Conservation (phyloP, 1,140 invertebrate genomes). For the Drosophila tani region DNA sequence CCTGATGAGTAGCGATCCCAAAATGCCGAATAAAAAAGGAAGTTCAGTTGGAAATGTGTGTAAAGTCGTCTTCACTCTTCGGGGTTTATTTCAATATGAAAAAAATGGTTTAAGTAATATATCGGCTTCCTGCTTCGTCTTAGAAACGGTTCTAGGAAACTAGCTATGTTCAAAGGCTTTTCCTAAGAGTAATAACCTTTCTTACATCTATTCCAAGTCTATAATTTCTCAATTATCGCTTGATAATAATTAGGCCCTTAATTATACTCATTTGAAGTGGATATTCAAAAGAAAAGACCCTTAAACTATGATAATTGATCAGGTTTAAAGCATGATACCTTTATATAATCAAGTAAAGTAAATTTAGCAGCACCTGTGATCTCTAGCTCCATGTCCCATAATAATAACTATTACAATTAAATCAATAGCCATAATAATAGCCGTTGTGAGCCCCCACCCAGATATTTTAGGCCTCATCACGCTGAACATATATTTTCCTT, state of each 20-base stretch:
- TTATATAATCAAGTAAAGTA: background rate
- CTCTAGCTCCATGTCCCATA: background rate
- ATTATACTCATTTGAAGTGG: background rate
- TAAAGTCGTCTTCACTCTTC: no score
- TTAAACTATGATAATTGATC: conserved; percentile 3
- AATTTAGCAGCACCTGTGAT: conserved; percentile 7
- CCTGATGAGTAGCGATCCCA: no score
- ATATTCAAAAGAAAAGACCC: background rate
- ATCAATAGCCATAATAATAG: conserved; percentile 3
- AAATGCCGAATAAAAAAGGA: no score
- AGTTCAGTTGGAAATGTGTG: no score
- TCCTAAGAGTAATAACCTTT: background rate
- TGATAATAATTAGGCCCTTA: background rate
- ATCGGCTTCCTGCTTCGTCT: no score
- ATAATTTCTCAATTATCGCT: conserved; percentile 1
- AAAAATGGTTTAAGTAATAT: no score
- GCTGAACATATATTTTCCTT: conserved; percentile 16
- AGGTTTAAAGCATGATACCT: background rate
- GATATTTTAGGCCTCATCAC: background rate
- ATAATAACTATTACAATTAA: conserved; percentile 10
- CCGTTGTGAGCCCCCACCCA: no score
- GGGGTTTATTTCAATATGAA: no score
- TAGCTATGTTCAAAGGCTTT: background rate
- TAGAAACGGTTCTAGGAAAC: no score
- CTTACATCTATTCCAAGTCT: background rate